phyloP scores from a whole-genome alignment of 2,888 invertebrate species.

The Halocaridina rubra region DNA sequence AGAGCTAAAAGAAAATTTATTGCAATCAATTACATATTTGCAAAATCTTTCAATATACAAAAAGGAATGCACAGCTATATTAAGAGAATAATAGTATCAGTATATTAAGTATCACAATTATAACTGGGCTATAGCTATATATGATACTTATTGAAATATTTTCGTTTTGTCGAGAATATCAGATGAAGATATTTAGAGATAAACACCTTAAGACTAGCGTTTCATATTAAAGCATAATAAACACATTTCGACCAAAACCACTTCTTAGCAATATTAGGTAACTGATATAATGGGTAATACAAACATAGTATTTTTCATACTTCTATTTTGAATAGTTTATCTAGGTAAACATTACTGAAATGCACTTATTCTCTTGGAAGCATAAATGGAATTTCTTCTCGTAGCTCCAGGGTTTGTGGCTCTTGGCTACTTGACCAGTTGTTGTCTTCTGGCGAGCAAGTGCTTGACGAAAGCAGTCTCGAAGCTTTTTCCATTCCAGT shows the following conservation, averaged over 20 bases:
- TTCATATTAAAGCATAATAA: background rate
- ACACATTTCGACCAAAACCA: background rate
- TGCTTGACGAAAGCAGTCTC: slow-evolving; percentile 31
- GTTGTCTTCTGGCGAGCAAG: background rate
- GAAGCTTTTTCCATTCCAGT: slow-evolving; percentile 24
- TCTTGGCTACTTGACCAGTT: background rate
- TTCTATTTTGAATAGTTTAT: background rate
- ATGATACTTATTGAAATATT: background rate
- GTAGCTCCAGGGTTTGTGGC: slow-evolving; percentile 12
- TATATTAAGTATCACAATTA: background rate
- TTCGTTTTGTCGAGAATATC: background rate
- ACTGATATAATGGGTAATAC: background rate
- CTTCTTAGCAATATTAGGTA: background rate
- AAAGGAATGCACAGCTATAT: background rate
- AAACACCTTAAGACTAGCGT: background rate
- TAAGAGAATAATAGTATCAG: background rate
- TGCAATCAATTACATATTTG: background rate
- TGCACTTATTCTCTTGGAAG: background rate
- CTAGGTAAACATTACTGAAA: background rate
- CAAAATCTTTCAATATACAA: background rate
- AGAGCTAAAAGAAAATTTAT: background rate
- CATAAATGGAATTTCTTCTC: background rate
- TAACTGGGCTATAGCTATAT: background rate
- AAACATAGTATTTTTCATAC: background rate
- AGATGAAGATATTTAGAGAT: background rate